A percentile compares a stretch with the other conserved stretches of the same genome.
Conservation (phyloP, 2,797 vertebrate species). For the Anas georgica region DNA sequence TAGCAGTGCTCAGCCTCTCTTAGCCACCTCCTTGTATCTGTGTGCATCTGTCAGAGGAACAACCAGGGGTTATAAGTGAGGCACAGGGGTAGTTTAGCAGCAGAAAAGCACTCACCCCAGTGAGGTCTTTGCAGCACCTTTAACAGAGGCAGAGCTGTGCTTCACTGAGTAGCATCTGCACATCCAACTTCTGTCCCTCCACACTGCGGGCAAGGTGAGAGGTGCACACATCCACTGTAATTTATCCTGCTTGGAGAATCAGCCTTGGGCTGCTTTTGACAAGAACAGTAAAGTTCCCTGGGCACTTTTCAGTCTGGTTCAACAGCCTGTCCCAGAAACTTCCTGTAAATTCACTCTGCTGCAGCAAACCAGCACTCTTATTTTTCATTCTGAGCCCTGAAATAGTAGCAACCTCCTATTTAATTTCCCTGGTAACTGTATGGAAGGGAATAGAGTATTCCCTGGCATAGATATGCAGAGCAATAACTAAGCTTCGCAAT, state of each 20-base stretch:
- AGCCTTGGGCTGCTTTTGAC: not conserved
- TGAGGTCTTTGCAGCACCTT: not conserved
- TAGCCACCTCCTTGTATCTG: not conserved
- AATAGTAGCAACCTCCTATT: conserved; percentile 10
- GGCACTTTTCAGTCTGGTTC: not conserved
- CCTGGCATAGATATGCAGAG: not conserved
- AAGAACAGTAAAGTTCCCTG: not conserved
- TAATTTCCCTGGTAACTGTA: conserved; percentile 25
- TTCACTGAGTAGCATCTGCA: not conserved
- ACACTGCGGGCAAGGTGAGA: not conserved
- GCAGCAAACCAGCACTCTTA: not conserved
- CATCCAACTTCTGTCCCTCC: not conserved
- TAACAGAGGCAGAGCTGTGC: not conserved
- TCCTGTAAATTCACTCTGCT: not conserved
- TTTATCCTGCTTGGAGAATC: not conserved
- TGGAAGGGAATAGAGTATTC: conserved; percentile 5
- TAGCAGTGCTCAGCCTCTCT: not conserved
- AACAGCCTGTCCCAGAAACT: not conserved
- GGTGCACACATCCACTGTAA: not conserved
- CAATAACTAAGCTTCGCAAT: not conserved
- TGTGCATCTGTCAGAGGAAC: not conserved
- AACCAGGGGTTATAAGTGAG: not conserved
- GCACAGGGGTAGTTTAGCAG: not conserved
- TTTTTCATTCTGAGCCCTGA: conserved; percentile 4
- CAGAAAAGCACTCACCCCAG: not conserved